Evolutionary conservation across 2,797 vertebrate species (phyloP), one percentile per base, ranked within the genome.

Genomic region (Buphagus erythrorhynchus): DNA sequence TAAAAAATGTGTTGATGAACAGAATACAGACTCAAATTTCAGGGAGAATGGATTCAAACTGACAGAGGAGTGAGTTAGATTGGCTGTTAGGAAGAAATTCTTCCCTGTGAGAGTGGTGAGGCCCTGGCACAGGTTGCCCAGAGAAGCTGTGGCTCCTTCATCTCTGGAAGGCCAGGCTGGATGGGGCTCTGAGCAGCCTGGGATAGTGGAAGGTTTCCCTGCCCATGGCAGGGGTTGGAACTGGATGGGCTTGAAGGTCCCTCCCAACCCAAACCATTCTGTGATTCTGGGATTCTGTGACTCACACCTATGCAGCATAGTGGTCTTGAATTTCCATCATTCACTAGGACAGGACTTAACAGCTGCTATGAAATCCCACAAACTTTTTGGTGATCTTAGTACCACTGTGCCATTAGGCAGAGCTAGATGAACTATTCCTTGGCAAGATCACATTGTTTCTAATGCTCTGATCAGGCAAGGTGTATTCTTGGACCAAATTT

Each of bases 1-100:
- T 69, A 33, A 68, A 92, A 94, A 88, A 95, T 54, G 36, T 63
- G 55, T 33, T 83, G 45, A 79, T 75, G 77, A 80, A 35, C 28
- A 90, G 65, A 79, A 71, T 26, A 51, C 16, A 79, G 57, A 63
- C 16, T 52, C 8, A 16, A 69, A 58, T 25, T 62, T 68, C 63
- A 49, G 48, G 1, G 11, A 11, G 13, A 48, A 33, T 38, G 28
- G 26, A 36, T 38, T 89, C 25, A 62, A 15, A 82, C 42, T 21
- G 35, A 21, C 4, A 36, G 31, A 48, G 16, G 1, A 16, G 0
- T 2, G 7, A 8, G 6, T 82, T 35, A 55, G n/a, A 43, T 26
- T 21, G 36, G n/a, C 31, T 57, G n/a, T 17, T 1, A 8, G 35
- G 48, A 42, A 42, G 48, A 12, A 68, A 36, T 68, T n/a, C 0